Evolutionary conservation across 1,140 invertebrate genomes (phyloP).

Genomic region (Polypedilum pembai): DNA sequence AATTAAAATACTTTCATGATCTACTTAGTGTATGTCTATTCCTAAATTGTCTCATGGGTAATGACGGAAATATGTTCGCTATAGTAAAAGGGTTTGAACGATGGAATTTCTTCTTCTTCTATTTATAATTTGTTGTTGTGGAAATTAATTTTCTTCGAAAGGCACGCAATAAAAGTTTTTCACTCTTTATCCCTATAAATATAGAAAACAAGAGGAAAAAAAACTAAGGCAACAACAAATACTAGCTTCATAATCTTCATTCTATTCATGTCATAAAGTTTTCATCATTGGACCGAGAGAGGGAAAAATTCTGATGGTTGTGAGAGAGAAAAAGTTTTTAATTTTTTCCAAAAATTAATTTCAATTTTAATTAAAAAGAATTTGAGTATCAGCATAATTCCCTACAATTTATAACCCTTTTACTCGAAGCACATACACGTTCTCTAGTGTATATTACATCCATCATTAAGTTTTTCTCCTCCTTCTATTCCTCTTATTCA

Average conservation of each 20-base stretch:
- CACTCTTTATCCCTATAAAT: not conserved
- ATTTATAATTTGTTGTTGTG: not conserved
- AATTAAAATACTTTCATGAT: slow-evolving; percentile 20
- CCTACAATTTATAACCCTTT: not conserved
- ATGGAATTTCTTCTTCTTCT: not conserved
- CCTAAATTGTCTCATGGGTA: slow-evolving; percentile 6
- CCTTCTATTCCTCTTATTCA: too few species aligned
- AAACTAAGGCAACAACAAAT: not conserved
- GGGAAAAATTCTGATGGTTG: not conserved
- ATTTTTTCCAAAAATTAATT: slow-evolving; percentile 9
- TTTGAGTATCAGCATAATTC: slow-evolving; percentile 16
- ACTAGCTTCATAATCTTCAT: slow-evolving; percentile 13
- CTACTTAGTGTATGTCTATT: not conserved
- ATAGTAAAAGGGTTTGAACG: not conserved
- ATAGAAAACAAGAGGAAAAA: not conserved
- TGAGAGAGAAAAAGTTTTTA: not conserved
- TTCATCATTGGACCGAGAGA: not conserved
- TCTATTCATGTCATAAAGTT: slow-evolving; percentile 13
- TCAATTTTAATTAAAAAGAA: slow-evolving; percentile 8
- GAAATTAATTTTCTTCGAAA: slow-evolving; percentile 18
- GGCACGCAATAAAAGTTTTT: slow-evolving; percentile 8
- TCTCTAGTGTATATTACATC: slow-evolving; percentile 17
- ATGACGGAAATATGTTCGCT: not conserved
- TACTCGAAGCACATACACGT: not conserved
- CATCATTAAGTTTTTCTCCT: slow-evolving; percentile 9